A percentile compares a stretch with the other conserved stretches of the same genome.
Evolutionary conservation across 2,797 vertebrate genomes (phyloP).

Genomic region (Falco naumanni): DNA sequence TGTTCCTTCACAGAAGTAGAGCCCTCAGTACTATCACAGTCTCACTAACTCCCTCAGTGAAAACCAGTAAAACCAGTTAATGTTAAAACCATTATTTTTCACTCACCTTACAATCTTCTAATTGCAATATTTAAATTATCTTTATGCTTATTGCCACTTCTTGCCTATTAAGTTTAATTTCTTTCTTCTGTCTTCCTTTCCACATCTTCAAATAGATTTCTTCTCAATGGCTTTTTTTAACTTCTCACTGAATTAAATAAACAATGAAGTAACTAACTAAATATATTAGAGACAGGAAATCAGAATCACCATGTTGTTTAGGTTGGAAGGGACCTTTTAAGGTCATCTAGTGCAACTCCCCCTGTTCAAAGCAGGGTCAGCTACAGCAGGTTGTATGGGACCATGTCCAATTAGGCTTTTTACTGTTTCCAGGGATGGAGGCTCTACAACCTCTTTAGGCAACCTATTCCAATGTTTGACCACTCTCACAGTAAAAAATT

Average conservation of each 20-base stretch:
- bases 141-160: neutral
- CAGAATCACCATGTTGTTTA: neutral
- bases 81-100: neutral
- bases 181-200: neutral
- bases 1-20: neutral
- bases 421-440: neutral
- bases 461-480: neutral
- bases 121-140: neutral
- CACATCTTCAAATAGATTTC: neutral
- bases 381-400: neutral
- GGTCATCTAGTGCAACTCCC: neutral
- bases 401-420: rapidly evolving
- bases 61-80: neutral
- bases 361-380: neutral
- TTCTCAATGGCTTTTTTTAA: neutral
- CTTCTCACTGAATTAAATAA: neutral
- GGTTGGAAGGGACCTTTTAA: neutral
- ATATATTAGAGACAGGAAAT: neutral
- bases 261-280: neutral
- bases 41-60: neutral
- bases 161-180: neutral
- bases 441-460: neutral
- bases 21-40: neutral
- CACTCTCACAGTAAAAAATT: neutral
- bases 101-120: neutral